These are phyloP conservation scores for Recurvirostra avosetta DNA, from an alignment of 2,113 vertebrate genomes.

Conservation along the genomic window DNA sequence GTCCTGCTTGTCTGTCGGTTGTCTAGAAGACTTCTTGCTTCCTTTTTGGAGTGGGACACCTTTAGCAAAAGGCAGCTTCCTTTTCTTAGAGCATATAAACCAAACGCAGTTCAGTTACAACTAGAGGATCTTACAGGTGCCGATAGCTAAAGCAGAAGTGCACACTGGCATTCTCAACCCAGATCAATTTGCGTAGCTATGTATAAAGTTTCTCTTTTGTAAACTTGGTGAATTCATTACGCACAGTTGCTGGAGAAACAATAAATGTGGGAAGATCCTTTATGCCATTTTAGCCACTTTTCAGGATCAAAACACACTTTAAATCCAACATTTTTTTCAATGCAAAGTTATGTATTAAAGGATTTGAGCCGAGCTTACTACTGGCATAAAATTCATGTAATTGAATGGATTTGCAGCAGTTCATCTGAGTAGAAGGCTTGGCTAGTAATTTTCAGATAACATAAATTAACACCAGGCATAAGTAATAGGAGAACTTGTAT, in stretches of 20 bases:
- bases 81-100: background rate
- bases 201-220: background rate
- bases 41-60: background rate
- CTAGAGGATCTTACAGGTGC: background rate
- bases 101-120: background rate
- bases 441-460: constrained; percentile 1
- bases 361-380: constrained; percentile 14
- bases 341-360: constrained; percentile 21
- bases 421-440: background rate
- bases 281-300: background rate
- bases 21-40: background rate
- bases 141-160: background rate
- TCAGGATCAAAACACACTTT: constrained; percentile 24
- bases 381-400: background rate
- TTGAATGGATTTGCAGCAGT: background rate
- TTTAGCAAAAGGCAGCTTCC: background rate
- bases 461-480: background rate
- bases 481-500: background rate
- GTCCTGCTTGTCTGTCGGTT: background rate
- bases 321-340: background rate
- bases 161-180: background rate
- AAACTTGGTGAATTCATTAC: background rate
- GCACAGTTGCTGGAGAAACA: background rate
- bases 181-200: background rate
- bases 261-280: background rate